Evolutionary conservation across 1,140 invertebrate genomes (phyloP).

Genomic region (Oreohelix idahoensis): DNA sequence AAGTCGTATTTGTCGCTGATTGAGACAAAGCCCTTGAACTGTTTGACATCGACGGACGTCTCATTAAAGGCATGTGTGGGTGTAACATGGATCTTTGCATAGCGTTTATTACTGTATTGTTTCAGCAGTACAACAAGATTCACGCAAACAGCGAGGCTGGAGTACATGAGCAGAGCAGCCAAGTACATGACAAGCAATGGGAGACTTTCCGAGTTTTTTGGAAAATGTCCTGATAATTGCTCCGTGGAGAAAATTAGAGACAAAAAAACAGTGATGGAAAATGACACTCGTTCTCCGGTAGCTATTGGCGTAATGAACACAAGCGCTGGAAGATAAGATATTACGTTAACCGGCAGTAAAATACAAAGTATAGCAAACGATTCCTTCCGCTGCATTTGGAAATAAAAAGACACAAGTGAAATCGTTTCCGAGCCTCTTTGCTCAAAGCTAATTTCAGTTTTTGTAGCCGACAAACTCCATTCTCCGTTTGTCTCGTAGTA

Average conservation of each 20-base stretch:
- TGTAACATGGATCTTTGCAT: neutral
- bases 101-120: neutral
- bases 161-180: neutral
- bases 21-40: neutral
- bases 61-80: neutral
- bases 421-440: neutral
- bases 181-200: slow-evolving; percentile 5
- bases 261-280: slow-evolving; percentile 76
- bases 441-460: neutral
- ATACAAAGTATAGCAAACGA: slow-evolving; percentile 75
- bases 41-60: neutral
- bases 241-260: slow-evolving; percentile 77
- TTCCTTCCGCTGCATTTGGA: slow-evolving; percentile 36
- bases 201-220: slow-evolving; percentile 72
- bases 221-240: slow-evolving; percentile 76
- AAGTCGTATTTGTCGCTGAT: neutral
- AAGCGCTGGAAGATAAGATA: slow-evolving; percentile 75
- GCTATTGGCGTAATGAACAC: slow-evolving; percentile 77
- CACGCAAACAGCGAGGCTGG: slow-evolving; percentile 1
- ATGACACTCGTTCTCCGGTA: slow-evolving; percentile 76
- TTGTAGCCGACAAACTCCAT: neutral
- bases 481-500: slow-evolving; percentile 9
- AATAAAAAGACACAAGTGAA: neutral
- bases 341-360: slow-evolving; percentile 76
- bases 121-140: neutral